Base-by-base conservation (phyloP, 2,113 vertebrate genomes). In the Zeus faber region DNA sequence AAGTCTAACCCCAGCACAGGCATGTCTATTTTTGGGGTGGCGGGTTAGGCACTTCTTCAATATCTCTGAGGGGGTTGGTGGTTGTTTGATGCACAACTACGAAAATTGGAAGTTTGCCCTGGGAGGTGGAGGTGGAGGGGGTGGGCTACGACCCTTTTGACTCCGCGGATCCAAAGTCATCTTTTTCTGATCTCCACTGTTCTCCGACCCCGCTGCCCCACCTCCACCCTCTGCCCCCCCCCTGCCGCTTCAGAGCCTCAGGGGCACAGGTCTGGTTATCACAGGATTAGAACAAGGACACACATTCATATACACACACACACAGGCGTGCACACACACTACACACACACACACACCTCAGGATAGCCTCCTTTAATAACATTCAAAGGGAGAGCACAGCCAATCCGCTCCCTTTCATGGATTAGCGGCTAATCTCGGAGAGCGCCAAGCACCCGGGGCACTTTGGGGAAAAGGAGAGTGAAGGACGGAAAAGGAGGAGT, bases 341-440 rank as follows among this genome's bases (percentile, higher is more conserved):
- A 20, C 47, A 35, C 49, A 50, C 22, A 45, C 53, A 45, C 58
- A 54, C 80, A 70, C 70, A 83, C 74, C 79, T 77, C 66, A 65
- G 80, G 70, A 74, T 72, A 70, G 74, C 62, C 60, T 54, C 49
- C 73, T 74, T 79, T 80, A 83, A 78, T 80, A 80, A 70, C 67
- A 76, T 78, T 84, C 72, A 82, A 80, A 84, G 60, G 33, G 61
- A 72, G 73, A 67, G 66, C 73, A 65, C 66, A 74, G 55, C 58
- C 76, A 77, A 68, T 65, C 67, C 41, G 51, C 70, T 66, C 74
- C 78, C 72, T 86, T 84, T 85, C 74, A 85, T 70, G 84, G 85
- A 85, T 89, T 87, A 87, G 56, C 68, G 39, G 70, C 74, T 87
- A 87, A 88, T 87, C 88, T 83, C 68, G 56, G 58, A 45, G 59